Evolutionary conservation across 2,888 invertebrate genomes (phyloP).

Genomic region (Anagyrus pseudococci): DNA sequence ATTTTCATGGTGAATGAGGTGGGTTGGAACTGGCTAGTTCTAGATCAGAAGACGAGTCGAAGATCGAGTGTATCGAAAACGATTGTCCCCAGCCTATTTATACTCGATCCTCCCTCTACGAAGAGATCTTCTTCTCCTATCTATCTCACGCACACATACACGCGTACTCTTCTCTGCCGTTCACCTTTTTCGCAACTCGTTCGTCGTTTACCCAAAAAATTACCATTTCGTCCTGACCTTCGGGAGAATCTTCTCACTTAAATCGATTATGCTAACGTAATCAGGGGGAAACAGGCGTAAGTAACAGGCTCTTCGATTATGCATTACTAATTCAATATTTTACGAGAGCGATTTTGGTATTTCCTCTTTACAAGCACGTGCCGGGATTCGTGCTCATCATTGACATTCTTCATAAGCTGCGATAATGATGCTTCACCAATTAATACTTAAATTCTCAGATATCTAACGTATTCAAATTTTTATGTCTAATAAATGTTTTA

Average conservation of each 20-base stretch:
- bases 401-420: too few relatives aligned
- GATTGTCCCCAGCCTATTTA: constrained; percentile 3
- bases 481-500: too few relatives aligned
- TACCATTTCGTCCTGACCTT: not conserved
- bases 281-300: not conserved
- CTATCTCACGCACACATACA: not conserved
- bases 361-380: too few relatives aligned
- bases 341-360: too few relatives aligned
- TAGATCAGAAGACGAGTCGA: not conserved
- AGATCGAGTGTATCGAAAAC: not conserved
- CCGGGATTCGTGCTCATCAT: too few relatives aligned
- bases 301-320: not conserved
- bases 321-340: not conserved
- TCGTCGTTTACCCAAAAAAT: not conserved
- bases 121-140: not conserved
- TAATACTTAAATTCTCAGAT: too few relatives aligned
- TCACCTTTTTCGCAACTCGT: not conserved
- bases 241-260: not conserved
- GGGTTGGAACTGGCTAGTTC: not conserved
- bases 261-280: not conserved
- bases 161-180: not conserved
- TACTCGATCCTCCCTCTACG: not conserved
- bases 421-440: too few relatives aligned
- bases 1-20: not conserved
- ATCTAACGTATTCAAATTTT: too few relatives aligned